These are phyloP conservation scores for Tetraodon nigroviridis DNA, from an alignment of 2,113 vertebrate genomes.

Conservation along the genomic window DNA sequence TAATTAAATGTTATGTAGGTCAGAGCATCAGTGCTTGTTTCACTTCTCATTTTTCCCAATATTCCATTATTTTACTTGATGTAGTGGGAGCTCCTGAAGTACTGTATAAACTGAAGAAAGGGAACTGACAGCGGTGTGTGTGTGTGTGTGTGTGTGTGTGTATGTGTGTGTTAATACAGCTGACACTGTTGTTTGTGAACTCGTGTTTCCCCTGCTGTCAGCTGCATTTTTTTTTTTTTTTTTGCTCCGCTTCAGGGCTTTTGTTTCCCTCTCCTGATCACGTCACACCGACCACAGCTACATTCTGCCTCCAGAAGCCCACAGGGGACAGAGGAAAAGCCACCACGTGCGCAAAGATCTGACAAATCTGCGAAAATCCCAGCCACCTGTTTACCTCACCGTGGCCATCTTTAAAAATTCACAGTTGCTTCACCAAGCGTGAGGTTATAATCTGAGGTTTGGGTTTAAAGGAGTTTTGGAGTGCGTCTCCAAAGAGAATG, in stretches of 20 bases:
- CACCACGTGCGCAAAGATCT: conserved; percentile 38
- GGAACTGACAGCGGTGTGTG: too few species aligned
- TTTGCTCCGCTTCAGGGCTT: conserved; percentile 4
- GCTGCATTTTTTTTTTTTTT: conserved; percentile 11
- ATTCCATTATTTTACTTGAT: too few species aligned
- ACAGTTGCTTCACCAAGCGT: conserved; percentile 44
- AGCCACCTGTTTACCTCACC: conserved; percentile 39
- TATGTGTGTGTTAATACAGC: too few species aligned
- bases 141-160: too few species aligned
- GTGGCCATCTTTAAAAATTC: conserved; percentile 47
- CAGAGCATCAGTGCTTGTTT: too few species aligned
- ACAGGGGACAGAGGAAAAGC: conserved; percentile 22
- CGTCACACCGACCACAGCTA: conserved; percentile 18
- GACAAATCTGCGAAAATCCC: conserved; percentile 49
- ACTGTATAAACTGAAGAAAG: too few species aligned
- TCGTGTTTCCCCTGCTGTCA: conserved; percentile 8
- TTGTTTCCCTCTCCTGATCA: conserved; percentile 24
- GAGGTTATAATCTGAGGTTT: too few species aligned
- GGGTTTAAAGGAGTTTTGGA: too few species aligned
- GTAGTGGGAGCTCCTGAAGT: too few species aligned
- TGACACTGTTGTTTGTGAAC: background rate
- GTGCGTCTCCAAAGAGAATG: too few species aligned
- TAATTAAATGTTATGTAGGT: too few species aligned
- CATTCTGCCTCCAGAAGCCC: conserved; percentile 38
- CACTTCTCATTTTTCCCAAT: too few species aligned